Evolutionary conservation across 2,888 invertebrate genomes (phyloP), one percentile per base, ranked within the genome.

Genomic region (Pteria penguin): DNA sequence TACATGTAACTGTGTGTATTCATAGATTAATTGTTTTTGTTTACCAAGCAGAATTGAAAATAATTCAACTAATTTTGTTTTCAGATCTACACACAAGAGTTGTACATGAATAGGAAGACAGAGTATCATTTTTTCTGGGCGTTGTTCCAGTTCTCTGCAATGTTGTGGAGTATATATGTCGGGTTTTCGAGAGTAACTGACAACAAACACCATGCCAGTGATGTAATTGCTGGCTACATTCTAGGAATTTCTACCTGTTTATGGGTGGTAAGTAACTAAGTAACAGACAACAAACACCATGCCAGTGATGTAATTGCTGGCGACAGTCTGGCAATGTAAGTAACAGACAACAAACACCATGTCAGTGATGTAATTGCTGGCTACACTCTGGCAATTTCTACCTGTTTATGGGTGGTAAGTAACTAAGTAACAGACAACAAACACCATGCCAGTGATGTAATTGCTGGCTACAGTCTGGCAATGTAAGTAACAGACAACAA

Each of bases 311-410:
- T 69, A 4, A 24, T 58, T 5, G 68, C 33, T 26, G 68, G 68
- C 11, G 52, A 54, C 36, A n/a, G 26, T 3, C 29, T 66, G 22
- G 66, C 52, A 5, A 18, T 26, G 18, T 45, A 61, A 24, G 52
- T 70, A 24, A 36, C 61, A 3, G 70, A 70, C 31, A 33, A 70
- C 27, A 70, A 70, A 36, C 70, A 70, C 29, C 70, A 70, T 27
- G 29, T 31, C 14, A 33, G 26, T 5, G 70, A 70, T 45, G 70
- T 70, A 3, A n/a, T 61, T 11, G 70, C 52, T 22, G 70, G 70
- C 8, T 68, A 57, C 54, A 24, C 31, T 2, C 31, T 68, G 26
- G 68, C 57, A 5, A 11, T n/a, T 11, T 22, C 32, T 1, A 31
- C 55, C 5, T 54, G 52, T 22, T 55, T 31, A 8, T 68, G 68